Evolutionary conservation across 2,888 invertebrate genomes (phyloP).

Genomic region (Hoplodrina blanda): DNA sequence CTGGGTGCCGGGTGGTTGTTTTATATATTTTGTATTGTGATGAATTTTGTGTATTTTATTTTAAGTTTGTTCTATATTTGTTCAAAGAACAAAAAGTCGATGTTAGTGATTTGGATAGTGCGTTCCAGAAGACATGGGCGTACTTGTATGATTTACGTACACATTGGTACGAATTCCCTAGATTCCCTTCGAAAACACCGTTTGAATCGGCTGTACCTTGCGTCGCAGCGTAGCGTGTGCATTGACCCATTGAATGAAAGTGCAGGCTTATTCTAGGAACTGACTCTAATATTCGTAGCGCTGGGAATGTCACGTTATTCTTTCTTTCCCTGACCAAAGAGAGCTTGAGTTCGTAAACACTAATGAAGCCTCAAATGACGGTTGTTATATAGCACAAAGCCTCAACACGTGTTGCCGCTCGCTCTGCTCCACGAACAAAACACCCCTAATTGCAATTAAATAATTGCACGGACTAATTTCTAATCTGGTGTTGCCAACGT

Average conservation of each 20-base stretch:
- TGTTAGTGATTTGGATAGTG: not conserved
- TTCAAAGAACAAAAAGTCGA: not conserved
- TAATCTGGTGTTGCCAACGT: slow-evolving; percentile 32
- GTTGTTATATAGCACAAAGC: slow-evolving; percentile 37
- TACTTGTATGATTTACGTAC: too few species aligned
- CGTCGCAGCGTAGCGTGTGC: not conserved
- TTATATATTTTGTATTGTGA: not conserved
- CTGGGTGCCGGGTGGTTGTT: not conserved
- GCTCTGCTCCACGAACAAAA: slow-evolving; percentile 23
- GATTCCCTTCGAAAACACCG: too few species aligned
- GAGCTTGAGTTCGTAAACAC: not conserved
- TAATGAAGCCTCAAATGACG: slow-evolving; percentile 17
- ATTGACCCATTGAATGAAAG: not conserved
- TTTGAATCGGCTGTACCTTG: too few species aligned
- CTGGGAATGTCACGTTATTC: not conserved
- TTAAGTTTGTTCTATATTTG: slow-evolving; percentile 1
- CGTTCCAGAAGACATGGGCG: too few species aligned
- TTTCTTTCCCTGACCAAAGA: too few species aligned
- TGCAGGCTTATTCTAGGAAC: not conserved
- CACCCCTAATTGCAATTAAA: slow-evolving; percentile 49
- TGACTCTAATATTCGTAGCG: not conserved
- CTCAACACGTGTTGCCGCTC: slow-evolving; percentile 16
- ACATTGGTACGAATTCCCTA: too few species aligned
- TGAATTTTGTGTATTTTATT: not conserved
- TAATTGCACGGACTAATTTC: slow-evolving; percentile 38